These are phyloP conservation scores for Lepus oiostolus DNA, from an alignment of 2,797 vertebrate genomes.

Conservation along the genomic window DNA sequence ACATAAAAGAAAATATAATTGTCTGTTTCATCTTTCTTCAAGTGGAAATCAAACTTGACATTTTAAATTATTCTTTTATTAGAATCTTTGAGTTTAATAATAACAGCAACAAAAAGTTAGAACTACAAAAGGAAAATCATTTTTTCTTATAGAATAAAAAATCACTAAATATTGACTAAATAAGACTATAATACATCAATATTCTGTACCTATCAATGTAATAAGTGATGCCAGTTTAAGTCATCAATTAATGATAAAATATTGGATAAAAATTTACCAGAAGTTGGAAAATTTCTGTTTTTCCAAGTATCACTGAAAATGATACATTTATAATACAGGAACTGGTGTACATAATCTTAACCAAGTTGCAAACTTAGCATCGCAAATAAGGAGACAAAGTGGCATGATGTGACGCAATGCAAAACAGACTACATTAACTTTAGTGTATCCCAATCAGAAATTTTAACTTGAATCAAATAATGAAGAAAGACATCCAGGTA, in stretches of 20 bases:
- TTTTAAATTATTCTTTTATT: background rate
- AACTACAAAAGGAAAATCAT: background rate
- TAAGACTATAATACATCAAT: background rate
- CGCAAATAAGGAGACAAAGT: background rate
- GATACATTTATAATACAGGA: background rate
- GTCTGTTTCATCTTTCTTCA: conserved; percentile 13
- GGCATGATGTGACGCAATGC: background rate
- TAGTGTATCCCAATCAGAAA: background rate
- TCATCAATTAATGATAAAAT: background rate
- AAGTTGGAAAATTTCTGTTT: background rate
- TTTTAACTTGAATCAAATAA: conserved; percentile 34
- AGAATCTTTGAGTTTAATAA: background rate
- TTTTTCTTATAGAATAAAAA: background rate
- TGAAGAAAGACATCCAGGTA: background rate
- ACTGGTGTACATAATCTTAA: background rate
- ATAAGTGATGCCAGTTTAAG: background rate
- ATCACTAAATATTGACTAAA: background rate
- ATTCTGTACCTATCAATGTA: background rate
- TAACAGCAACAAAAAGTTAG: background rate
- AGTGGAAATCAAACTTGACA: conserved; percentile 19
- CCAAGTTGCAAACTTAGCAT: conserved; percentile 4
- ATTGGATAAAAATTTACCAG: background rate
- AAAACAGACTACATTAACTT: background rate
- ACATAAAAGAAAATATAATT: conserved; percentile 20
- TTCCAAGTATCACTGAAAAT: background rate